A percentile compares a stretch with the other conserved stretches of the same genome.
Conservation (phyloP, 2,888 invertebrate genomes). For the Cheilosia grossa region DNA sequence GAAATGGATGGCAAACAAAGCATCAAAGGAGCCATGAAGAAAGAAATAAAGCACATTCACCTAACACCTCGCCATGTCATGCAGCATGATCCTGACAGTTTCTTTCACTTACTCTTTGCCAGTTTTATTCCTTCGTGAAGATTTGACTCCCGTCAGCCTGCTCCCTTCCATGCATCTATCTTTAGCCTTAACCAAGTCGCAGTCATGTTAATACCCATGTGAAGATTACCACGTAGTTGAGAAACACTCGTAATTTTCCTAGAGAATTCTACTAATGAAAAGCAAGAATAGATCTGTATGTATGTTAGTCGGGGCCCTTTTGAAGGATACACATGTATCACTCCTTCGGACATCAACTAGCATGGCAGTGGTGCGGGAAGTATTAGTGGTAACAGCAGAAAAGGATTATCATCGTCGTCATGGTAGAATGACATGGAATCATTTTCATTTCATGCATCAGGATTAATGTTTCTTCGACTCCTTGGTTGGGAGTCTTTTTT, state of each 20-base stretch:
- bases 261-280: conserved; percentile 52
- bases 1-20: conserved; percentile 38
- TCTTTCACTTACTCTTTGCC: conserved; percentile 10
- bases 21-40: conserved; percentile 43
- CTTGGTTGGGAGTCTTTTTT: conserved; percentile 28
- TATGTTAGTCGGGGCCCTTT: neutral
- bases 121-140: conserved; percentile 31
- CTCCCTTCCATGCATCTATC: conserved; percentile 3
- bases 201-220: conserved; percentile 52
- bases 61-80: conserved; percentile 51
- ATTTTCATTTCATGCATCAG: conserved; percentile 47
- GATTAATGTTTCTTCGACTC: conserved; percentile 44
- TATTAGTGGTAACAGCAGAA: conserved; percentile 35
- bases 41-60: conserved; percentile 52
- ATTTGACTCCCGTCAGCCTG: conserved; percentile 15
- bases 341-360: conserved; percentile 38
- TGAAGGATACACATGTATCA: conserved; percentile 41
- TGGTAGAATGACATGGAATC: conserved; percentile 51
- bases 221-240: conserved; percentile 62
- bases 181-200: conserved; percentile 24
- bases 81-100: conserved; percentile 49
- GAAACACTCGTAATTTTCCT: conserved; percentile 60
- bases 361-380: conserved; percentile 1
- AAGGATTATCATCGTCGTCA: conserved; percentile 59
- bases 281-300: conserved; percentile 6